Base-by-base conservation (phyloP, 2,888 invertebrate genomes). In the Eledona agricola region DNA sequence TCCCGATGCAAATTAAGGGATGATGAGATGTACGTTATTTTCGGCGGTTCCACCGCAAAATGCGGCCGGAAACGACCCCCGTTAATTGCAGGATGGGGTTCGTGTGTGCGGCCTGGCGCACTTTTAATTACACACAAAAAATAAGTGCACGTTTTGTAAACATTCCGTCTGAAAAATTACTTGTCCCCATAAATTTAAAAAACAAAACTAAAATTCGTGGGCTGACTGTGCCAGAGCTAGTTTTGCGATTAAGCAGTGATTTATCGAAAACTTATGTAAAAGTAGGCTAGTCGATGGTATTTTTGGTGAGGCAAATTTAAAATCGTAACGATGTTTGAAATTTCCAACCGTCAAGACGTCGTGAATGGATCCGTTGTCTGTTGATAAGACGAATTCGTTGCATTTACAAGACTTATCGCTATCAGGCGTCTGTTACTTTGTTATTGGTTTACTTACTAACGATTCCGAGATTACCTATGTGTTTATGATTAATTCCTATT, bases 401-500 rank as follows among this genome's bases (percentile, higher is more conserved):
- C 50, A 50, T 34, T 49, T 40, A 19, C 38, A 49, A 25, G 25
- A 12, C 6, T 11, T 7, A 16, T 38, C 46, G 49, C 59, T 62
- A 62, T 62, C 59, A 34, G 17, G 4, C 29, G 43, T 55, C 58
- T 51, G 59, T 58, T 58, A 61, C 58, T 58, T 46, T 37, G 12
- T 28, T 28, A 23, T 54, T 54, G 59, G 63, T 63, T 60, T 60
- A 63, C 58, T 54, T 43, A 58, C 50, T 63, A 63, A 63, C 60
- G 59, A 59, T 53, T 60, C 32, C 26, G 46, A 51, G 59, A 58
- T 55, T 60, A 55, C 56, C 57, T 57, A 55, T 53, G 53, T 57
- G 34, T 35, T 49, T 42, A 62, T 62, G 60, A 66, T 61, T 63
- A 63, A 65, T 61, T 62, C 52, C 51, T 61, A 66, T 66, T 62